Evolutionary conservation across 92 coral and sea anemone genomes (phyloP).

Genomic region (Palythoa grandis): DNA sequence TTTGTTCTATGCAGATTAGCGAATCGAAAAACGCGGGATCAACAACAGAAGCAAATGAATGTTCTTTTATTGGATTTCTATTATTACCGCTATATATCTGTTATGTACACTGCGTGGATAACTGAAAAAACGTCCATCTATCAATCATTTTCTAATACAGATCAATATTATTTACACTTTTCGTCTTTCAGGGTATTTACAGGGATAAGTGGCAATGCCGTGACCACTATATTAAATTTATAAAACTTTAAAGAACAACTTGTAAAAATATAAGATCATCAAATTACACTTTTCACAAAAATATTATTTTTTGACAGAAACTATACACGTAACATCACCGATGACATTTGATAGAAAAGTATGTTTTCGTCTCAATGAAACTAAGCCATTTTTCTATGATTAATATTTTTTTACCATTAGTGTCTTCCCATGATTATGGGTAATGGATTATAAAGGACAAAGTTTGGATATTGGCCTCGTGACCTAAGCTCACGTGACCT

Average conservation of each 20-base stretch:
- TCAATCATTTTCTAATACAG: not conserved
- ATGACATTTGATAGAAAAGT: not conserved
- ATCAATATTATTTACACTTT: slow-evolving; percentile 9
- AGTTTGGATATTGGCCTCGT: not conserved
- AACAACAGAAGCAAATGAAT: not conserved
- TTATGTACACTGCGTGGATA: not conserved
- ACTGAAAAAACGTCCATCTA: not conserved
- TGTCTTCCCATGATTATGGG: not conserved
- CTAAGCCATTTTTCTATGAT: not conserved
- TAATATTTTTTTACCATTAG: not conserved
- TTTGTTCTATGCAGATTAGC: no score
- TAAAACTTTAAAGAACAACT: slow-evolving; percentile 16
- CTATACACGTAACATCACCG: not conserved
- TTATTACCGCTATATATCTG: not conserved
- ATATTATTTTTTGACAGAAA: slow-evolving; percentile 7
- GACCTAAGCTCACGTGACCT: not conserved
- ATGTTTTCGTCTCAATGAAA: no score
- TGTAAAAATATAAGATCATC: slow-evolving; percentile 31
- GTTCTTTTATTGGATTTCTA: not conserved
- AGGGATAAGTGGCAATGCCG: not conserved
- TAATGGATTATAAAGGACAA: not conserved
- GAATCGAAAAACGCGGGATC: not conserved
- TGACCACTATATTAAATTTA: not conserved
- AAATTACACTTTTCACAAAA: slow-evolving; percentile 19
- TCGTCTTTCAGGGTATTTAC: not conserved